phyloP scores from a whole-genome alignment of 2,888 invertebrate genomes.

The Auanema freiburgensis region DNA sequence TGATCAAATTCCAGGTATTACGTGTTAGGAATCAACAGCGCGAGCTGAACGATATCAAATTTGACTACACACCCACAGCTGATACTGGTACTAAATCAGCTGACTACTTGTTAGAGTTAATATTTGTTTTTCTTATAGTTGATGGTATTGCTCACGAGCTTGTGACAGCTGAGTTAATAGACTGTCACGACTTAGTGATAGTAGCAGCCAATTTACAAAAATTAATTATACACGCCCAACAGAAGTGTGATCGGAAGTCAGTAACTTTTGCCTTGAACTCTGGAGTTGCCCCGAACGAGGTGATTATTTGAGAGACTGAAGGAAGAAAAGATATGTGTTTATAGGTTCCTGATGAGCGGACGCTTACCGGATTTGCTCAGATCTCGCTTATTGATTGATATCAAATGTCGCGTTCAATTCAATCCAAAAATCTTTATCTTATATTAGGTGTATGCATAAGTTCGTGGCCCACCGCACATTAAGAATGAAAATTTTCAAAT shows the following conservation, averaged over 20 bases:
- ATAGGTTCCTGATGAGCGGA: slow-evolving; percentile 80
- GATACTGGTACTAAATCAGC: slow-evolving; percentile 47
- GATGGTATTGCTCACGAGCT: slow-evolving; percentile 65
- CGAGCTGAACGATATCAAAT: slow-evolving; percentile 94
- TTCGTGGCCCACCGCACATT: too few species aligned
- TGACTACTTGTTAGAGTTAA: neutral
- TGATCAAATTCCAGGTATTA: slow-evolving; percentile 54
- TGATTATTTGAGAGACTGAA: slow-evolving; percentile 7
- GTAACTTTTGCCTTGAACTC: slow-evolving; percentile 67
- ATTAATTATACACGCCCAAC: slow-evolving; percentile 54
- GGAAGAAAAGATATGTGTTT: slow-evolving; percentile 15
- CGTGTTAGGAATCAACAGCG: slow-evolving; percentile 75
- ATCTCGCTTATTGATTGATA: slow-evolving; percentile 75
- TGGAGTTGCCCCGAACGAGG: slow-evolving; percentile 66
- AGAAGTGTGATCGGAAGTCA: slow-evolving; percentile 40
- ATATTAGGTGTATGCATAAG: too few species aligned
- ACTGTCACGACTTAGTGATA: slow-evolving; percentile 85
- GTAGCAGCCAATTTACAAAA: slow-evolving; percentile 81
- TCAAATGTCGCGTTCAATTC: too few species aligned
- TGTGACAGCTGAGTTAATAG: slow-evolving; percentile 90
- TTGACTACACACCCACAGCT: slow-evolving; percentile 78
- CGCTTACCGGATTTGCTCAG: slow-evolving; percentile 94
- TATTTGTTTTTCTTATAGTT: slow-evolving; percentile 27
- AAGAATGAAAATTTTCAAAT: too few species aligned
- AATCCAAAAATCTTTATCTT: too few species aligned